phyloP scores from a whole-genome alignment of 2,113 vertebrate species.

The Oryzias curvinotus region DNA sequence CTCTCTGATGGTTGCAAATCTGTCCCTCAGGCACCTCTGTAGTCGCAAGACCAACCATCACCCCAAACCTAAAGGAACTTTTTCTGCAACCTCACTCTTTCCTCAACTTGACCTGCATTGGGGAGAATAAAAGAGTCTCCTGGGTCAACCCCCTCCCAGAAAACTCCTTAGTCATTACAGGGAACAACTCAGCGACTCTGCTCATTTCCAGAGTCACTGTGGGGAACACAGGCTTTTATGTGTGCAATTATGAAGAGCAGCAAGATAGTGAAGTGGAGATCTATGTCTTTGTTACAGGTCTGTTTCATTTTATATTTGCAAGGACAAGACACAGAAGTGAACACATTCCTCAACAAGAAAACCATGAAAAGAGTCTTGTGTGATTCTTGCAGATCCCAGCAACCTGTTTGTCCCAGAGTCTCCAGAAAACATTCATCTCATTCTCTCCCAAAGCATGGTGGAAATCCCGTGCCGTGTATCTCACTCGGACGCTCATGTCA shows the following conservation, averaged over 20 bases:
- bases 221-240: constrained; percentile 82
- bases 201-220: constrained; percentile 81
- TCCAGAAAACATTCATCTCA: constrained; percentile 62
- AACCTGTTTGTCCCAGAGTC: constrained; percentile 84
- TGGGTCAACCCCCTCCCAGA: constrained; percentile 82
- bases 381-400: constrained; percentile 52
- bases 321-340: too few species aligned
- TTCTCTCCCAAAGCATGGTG: constrained; percentile 54
- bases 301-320: background rate
- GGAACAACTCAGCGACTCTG: constrained; percentile 79
- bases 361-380: too few species aligned
- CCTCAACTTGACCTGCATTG: constrained; percentile 87
- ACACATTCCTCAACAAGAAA: too few species aligned
- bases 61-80: constrained; percentile 78
- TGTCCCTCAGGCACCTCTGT: constrained; percentile 61
- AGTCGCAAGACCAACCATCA: constrained; percentile 78
- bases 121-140: constrained; percentile 78
- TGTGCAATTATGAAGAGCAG: constrained; percentile 75
- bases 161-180: constrained; percentile 77
- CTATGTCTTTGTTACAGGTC: constrained; percentile 92
- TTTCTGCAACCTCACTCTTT: constrained; percentile 79
- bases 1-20: constrained; percentile 15
- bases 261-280: constrained; percentile 73
- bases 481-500: constrained; percentile 79
- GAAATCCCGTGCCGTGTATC: constrained; percentile 88